phyloP scores from a whole-genome alignment of 2,797 vertebrate species.

The Rhinella marina region DNA sequence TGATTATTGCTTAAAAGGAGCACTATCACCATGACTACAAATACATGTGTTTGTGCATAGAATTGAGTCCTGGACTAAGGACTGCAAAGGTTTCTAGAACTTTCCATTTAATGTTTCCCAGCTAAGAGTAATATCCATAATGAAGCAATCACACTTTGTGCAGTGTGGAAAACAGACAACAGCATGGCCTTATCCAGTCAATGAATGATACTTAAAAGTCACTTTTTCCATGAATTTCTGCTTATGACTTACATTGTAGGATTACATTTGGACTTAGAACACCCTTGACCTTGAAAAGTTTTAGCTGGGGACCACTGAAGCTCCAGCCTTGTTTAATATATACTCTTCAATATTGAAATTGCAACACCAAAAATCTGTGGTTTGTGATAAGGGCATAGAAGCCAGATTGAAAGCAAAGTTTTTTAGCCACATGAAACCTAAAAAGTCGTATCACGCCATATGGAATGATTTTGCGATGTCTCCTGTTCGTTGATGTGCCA shows the following conservation, averaged over 20 bases:
- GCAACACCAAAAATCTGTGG: no score
- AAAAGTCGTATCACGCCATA: no score
- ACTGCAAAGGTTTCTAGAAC: neutral
- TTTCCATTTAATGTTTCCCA: neutral
- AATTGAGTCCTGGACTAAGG: neutral
- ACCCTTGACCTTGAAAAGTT: neutral
- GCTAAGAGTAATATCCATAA: neutral
- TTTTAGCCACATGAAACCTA: no score
- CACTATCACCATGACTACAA: constrained; percentile 18
- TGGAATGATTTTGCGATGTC: no score
- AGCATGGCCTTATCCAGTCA: neutral
- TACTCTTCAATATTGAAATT: no score
- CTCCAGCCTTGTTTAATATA: neutral
- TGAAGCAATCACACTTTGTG: neutral
- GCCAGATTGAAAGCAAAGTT: no score
- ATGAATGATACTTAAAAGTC: neutral
- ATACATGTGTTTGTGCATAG: neutral
- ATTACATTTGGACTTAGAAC: neutral
- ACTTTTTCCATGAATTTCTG: neutral
- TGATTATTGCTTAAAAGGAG: constrained; percentile 11
- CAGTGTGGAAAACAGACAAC: neutral
- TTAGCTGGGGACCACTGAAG: neutral
- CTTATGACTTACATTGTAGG: neutral
- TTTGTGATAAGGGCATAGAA: no score
- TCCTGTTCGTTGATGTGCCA: no score